A percentile compares a stretch with the other conserved stretches of the same genome.
Conservation (phyloP, 2,888 invertebrate species). For the Calliphora vomitoria region DNA sequence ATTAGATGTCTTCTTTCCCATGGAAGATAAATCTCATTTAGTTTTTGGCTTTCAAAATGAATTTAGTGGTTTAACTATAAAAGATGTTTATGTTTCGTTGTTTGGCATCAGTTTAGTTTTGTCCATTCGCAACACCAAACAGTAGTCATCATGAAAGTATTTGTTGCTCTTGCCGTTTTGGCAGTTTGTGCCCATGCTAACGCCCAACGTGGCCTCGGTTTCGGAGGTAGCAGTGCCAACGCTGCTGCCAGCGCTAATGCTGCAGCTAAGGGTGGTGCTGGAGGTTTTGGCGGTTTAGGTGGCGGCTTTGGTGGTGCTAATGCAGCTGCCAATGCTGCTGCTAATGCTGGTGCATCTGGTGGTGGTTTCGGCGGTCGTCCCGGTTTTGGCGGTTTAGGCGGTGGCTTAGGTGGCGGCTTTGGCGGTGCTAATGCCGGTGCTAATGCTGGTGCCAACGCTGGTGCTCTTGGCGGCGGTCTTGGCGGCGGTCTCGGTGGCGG, state of each 20-base stretch:
- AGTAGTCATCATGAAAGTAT: conserved; percentile 44
- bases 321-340: conserved; percentile 28
- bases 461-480: too few species aligned
- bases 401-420: conserved; percentile 18
- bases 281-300: conserved; percentile 31
- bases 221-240: conserved; percentile 10
- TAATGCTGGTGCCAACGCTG: neutral
- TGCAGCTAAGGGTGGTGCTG: conserved; percentile 13
- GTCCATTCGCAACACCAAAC: conserved; percentile 10
- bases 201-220: conserved; percentile 56
- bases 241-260: conserved; percentile 32
- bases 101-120: conserved; percentile 36
- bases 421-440: conserved; percentile 24
- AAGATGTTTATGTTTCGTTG: conserved; percentile 25
- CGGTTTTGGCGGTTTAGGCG: conserved; percentile 42
- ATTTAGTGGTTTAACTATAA: conserved; percentile 35
- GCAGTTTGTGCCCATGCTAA: conserved; percentile 27
- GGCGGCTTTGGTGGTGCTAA: conserved; percentile 44
- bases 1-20: conserved; percentile 18
- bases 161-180: conserved; percentile 36
- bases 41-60: neutral
- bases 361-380: conserved; percentile 40
- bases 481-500: conserved; percentile 25
- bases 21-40: conserved; percentile 12
- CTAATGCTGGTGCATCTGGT: conserved; percentile 2